Base-by-base conservation (phyloP, 92 coral and sea anemone species). In the Diadumene lineata region DNA sequence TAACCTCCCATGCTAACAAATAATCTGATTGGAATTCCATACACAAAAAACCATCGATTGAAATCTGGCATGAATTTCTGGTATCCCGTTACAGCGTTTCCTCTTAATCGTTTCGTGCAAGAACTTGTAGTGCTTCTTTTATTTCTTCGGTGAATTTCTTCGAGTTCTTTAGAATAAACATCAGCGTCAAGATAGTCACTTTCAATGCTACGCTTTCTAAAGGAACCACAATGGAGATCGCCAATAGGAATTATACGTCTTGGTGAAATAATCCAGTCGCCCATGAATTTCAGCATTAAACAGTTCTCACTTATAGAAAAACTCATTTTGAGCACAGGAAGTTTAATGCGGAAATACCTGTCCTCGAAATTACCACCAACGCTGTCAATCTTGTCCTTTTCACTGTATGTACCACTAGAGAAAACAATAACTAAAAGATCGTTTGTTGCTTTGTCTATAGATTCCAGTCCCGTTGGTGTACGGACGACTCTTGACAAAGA, bases 321-420 rank as follows among this genome's bases (percentile, higher is more conserved):
- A 16, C 90, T 92, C 76, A 79, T 94, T 69, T 89, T 86, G 23
- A 94, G 81, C 72, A 94, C 88, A 30, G 98, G 98, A 43, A 89
- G 58, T 51, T 87, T 88, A 0, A 94, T 69, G 48, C 83, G 76
- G 78, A 94, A 94, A 66, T 88, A 94, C 19, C 97, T 83, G 79
- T 94, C 98, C 84, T 94, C 98, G 77, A 92, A 94, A 70, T 94
- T 97, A 0, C 98, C 96, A 30, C 89, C 97, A 30, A 90, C 81
- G n/a, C 80, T 70, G 30, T 92, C 93, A 66, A 92, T 84, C 60
- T 80, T 81, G 29, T 92, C 92, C 66, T 92, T 91, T 60, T 94
- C 97, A 0, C 96, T 84, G 48, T 80, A 88, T 9, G 97, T 88
- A 17, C 90, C 98, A 83, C 98, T 94, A 25, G 98, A 94, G 55